Evolutionary conservation across 1,140 invertebrate species (phyloP).

Genomic region (Heliothis virescens): DNA sequence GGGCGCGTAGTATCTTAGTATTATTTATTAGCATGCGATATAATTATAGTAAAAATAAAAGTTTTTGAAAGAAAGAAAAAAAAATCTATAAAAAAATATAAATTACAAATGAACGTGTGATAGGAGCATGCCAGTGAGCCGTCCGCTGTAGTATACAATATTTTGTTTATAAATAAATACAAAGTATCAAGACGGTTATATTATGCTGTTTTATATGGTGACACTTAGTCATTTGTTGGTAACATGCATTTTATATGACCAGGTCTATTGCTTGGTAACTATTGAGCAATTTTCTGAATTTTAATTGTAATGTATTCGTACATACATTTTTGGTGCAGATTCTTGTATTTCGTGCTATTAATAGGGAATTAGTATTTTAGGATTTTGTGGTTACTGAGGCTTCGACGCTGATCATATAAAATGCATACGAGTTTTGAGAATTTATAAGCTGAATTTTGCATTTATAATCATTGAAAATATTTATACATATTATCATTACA

Average conservation of each 20-base stretch:
- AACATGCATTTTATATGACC: constrained; percentile 39
- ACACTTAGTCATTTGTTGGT: constrained; percentile 46
- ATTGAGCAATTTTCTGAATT: too few species aligned
- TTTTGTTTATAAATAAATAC: constrained; percentile 37
- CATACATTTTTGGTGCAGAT: constrained; percentile 16
- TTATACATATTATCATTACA: constrained; percentile 42
- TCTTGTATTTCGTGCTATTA: constrained; percentile 13
- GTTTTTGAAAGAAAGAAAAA: constrained; percentile 54
- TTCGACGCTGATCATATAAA: constrained; percentile 52
- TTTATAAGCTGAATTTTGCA: constrained; percentile 67
- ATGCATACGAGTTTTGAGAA: constrained; percentile 47
- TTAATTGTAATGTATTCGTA: constrained; percentile 2
- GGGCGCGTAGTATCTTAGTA: constrained; percentile 72
- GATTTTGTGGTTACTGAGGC: background rate
- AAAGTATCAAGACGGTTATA: constrained; percentile 41
- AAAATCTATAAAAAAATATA: constrained; percentile 60
- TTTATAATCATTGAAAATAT: constrained; percentile 65
- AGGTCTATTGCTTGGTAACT: background rate
- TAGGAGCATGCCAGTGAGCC: constrained; percentile 68
- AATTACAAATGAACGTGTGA: constrained; percentile 67
- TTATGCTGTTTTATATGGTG: constrained; percentile 50
- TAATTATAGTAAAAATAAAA: constrained; percentile 60
- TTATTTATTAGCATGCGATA: constrained; percentile 84
- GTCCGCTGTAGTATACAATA: constrained; percentile 57
- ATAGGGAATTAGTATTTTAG: background rate